Base-by-base conservation (phyloP, 92 coral and sea anemone species). In the Zoanthus sansibaricus region DNA sequence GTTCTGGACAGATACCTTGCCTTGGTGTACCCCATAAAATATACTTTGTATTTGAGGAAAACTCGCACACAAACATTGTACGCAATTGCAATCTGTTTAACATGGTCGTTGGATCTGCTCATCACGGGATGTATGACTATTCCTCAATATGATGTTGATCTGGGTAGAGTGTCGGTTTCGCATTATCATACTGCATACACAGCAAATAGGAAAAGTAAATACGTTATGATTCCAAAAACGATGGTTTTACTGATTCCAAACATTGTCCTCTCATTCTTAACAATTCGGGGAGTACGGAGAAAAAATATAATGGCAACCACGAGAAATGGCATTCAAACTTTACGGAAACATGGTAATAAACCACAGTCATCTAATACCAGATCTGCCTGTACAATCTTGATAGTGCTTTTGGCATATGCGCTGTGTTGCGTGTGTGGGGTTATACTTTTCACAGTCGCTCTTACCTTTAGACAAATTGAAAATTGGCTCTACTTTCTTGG, bases 61-160 rank as follows among this genome's bases (percentile, higher is more conserved):
- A 76, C 80, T 0, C 45, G 12, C 1, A 9, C n/a, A 4, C 21
- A 76, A 25, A 62, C 82, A 9, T 54, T 8, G 9, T 32, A 9
- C 31, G 82, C 69, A 4, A 77, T 77, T 7, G 82, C 69, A 4
- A 77, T 77, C 16, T 55, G 82, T 37, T 62, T 18, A 10, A 45
- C 21, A 1, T 77, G 82, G 69, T 10, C 12, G 1, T 30, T 58
- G 59, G 20, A 25, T 31, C 20, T 77, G 69, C 2, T 30, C 6
- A 42, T 30, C 31, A 31, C 82, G 31, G 49, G n/a, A 14, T 25
- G 18, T 54, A 62, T n/a, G 7, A 77, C 49, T 13, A 12, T 77
- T 14, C 82, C 69, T 18, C 11, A 1, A 14, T 31, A 55, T 13
- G 31, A 55, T 62, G 55, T 77, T 51, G 82, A 77, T 20, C 58